A percentile compares a stretch with the other conserved stretches of the same genome.
phyloP scores from a whole-genome alignment of 2,888 invertebrate genomes.

The Cremastobaeus sp. region DNA sequence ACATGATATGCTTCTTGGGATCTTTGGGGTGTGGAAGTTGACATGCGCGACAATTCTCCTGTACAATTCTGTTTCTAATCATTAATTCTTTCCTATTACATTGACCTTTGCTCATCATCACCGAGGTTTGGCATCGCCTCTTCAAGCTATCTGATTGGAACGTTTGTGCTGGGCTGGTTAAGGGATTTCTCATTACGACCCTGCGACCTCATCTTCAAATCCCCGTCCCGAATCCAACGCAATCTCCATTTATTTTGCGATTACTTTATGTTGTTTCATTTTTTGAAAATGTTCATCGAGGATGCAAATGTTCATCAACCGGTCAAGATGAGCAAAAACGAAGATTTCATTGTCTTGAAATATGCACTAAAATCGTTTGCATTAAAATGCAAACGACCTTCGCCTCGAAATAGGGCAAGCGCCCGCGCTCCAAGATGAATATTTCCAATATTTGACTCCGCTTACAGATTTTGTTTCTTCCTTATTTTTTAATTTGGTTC shows the following conservation, averaged over 20 bases:
- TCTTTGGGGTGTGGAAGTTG: conserved; percentile 50
- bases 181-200: conserved; percentile 68
- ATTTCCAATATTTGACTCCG: conserved; percentile 22
- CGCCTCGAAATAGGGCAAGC: no score
- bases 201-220: background rate
- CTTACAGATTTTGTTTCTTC: conserved; percentile 61
- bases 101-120: conserved; percentile 61
- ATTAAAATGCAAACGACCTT: no score
- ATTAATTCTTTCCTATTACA: conserved; percentile 60
- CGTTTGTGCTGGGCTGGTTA: conserved; percentile 78
- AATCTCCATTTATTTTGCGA: conserved; percentile 15
- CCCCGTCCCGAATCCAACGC: background rate
- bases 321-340: no score
- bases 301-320: background rate
- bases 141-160: conserved; percentile 74
- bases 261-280: conserved; percentile 57
- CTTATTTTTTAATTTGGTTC: conserved; percentile 64
- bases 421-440: no score
- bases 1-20: conserved; percentile 49
- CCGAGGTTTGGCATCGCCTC: conserved; percentile 63
- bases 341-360: no score
- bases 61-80: conserved; percentile 55
- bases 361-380: no score
- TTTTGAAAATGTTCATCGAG: conserved; percentile 44
- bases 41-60: conserved; percentile 32